These are phyloP conservation scores for Lacanobia wlatinum DNA, from an alignment of 2,888 invertebrate genomes.

Conservation along the genomic window DNA sequence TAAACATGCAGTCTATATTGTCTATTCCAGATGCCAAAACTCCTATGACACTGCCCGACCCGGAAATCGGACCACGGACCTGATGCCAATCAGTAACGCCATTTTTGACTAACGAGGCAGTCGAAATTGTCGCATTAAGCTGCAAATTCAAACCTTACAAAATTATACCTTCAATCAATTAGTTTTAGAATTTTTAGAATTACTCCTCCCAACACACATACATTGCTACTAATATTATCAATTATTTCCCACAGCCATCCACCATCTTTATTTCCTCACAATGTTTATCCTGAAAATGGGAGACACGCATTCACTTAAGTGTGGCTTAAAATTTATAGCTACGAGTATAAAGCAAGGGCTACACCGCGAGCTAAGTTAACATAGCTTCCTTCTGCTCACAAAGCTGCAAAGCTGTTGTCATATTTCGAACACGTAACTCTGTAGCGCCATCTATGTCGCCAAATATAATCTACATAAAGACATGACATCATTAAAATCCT, in stretches of 20 bases:
- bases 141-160: not conserved
- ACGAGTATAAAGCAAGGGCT: constrained; percentile 2
- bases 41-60: too few species aligned
- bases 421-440: not conserved
- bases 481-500: not conserved
- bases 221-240: constrained; percentile 6
- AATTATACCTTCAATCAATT: not conserved
- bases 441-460: too few species aligned
- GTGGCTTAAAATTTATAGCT: constrained; percentile 56
- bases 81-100: too few species aligned
- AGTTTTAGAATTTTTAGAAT: too few species aligned
- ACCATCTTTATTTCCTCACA: constrained; percentile 34
- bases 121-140: too few species aligned
- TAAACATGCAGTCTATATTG: too few species aligned
- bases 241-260: constrained; percentile 8
- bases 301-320: constrained; percentile 39
- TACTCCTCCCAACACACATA: not conserved
- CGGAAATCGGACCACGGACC: too few species aligned
- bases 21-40: too few species aligned
- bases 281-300: constrained; percentile 34
- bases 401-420: not conserved
- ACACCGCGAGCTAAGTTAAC: constrained; percentile 5
- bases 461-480: not conserved
- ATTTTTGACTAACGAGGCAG: too few species aligned
- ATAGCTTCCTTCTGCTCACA: not conserved